These are phyloP conservation scores for Xestia xanthographa DNA, from an alignment of 2,888 invertebrate genomes.

Conservation along the genomic window DNA sequence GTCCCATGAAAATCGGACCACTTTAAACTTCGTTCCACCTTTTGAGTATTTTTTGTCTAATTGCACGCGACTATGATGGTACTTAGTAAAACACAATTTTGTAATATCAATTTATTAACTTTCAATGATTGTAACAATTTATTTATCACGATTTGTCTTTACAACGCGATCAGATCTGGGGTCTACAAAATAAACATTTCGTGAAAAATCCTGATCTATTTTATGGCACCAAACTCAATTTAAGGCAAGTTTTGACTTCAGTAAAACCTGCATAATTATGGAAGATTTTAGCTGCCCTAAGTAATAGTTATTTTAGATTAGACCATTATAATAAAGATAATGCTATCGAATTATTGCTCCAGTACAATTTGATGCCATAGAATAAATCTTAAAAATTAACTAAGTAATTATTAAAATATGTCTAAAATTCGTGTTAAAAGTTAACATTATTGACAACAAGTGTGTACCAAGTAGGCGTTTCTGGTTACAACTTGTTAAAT, in stretches of 20 bases:
- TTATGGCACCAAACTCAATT: conserved; percentile 51
- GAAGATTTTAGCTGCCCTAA: conserved; percentile 32
- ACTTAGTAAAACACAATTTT: conserved; percentile 49
- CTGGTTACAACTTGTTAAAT: conserved; percentile 42
- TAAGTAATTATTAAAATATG: conserved; percentile 50
- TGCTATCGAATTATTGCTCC: not conserved
- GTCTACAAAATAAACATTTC: conserved; percentile 74
- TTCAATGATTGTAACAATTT: conserved; percentile 85
- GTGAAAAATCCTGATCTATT: conserved; percentile 59
- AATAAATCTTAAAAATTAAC: conserved; percentile 51
- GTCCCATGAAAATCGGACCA: too few species aligned
- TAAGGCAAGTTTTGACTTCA: conserved; percentile 22
- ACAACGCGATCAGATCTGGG: conserved; percentile 84
- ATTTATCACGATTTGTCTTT: conserved; percentile 89
- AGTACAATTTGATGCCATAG: conserved; percentile 45
- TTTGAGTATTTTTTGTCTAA: too few species aligned
- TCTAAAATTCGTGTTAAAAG: conserved; percentile 57
- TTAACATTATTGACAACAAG: conserved; percentile 54
- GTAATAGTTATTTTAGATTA: not conserved
- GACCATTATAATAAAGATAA: conserved; percentile 8
- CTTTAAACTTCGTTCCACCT: too few species aligned
- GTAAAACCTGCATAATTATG: not conserved
- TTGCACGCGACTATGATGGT: too few species aligned
- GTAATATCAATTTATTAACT: conserved; percentile 83
- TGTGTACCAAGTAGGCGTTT: conserved; percentile 45